phyloP scores from a whole-genome alignment of 2,113 vertebrate species.

The Eurypyga helias region DNA sequence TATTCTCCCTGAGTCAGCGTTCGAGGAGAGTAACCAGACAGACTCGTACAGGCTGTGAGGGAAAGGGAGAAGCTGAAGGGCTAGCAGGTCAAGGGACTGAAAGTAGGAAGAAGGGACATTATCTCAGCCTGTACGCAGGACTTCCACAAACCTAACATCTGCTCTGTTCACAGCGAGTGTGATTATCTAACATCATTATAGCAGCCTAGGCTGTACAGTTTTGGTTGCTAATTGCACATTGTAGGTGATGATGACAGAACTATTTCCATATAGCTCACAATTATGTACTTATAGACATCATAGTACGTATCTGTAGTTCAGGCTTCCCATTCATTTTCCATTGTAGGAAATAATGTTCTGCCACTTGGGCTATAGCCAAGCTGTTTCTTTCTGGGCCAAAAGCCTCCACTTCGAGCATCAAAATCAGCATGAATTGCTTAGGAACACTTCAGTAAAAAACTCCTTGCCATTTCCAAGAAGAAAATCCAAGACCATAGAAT shows the following conservation, averaged over 20 bases:
- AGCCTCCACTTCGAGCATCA: background rate
- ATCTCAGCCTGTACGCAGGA: background rate
- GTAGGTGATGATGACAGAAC: background rate
- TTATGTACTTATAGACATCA: background rate
- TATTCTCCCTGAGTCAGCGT: background rate
- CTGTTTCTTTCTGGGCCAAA: background rate
- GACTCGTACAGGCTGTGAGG: background rate
- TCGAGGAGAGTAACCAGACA: background rate
- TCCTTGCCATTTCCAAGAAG: background rate
- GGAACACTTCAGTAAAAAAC: background rate
- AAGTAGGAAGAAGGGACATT: background rate
- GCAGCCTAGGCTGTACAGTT: background rate
- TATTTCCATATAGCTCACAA: background rate
- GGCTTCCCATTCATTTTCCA: background rate
- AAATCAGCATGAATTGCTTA: background rate
- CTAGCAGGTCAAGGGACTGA: background rate
- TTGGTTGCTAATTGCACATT: background rate
- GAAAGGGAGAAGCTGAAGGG: background rate
- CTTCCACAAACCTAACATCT: background rate
- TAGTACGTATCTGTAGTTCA: background rate
- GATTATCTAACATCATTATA: background rate
- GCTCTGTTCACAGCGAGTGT: background rate
- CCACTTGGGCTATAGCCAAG: background rate
- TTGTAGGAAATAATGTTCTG: background rate
- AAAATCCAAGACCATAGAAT: background rate